Evolutionary conservation across 2,888 invertebrate species (phyloP), one percentile per base, ranked within the genome.

Genomic region (Pristionchus entomophagus): DNA sequence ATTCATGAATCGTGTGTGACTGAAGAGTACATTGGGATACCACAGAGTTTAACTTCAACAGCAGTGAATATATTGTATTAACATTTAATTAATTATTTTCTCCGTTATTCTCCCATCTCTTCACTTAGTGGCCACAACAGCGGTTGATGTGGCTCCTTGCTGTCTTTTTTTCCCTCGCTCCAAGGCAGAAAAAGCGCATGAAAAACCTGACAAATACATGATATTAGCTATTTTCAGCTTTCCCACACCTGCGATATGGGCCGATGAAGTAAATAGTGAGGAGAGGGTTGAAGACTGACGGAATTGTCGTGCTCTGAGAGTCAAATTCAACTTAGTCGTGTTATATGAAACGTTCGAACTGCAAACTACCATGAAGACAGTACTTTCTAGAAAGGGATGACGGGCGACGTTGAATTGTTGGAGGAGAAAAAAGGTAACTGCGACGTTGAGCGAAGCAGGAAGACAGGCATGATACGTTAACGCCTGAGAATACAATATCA

Each of bases 331-430:
- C n/a, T n/a, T n/a, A n/a, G n/a, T n/a, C 56, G n/a, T 35, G 4
- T 69, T 38, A 69, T 22, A 56, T 56, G 10, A 38, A 69, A 19
- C 6, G 14, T 65, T 38, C 29, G 19, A 6, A n/a, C 53, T 19
- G 6, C 14, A 62, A 62, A 35, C 19, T 19, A 73, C 73, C 73
- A 73, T 73, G 41, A 73, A 73, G 1, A 73, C 73, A 26, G 73
- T 73, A n/a, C 73, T 73, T n/a, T 73, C 73, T 12, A 73, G 41
- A 19, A 73, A 41, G 0, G 38, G 73, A 41, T 73, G 38, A 6
- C 73, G 41, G 35, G 73, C 73, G 41, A 73, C 41, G 14, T 73
- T 41, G 73, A 73, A 73, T 73, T 73, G 73, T 26, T 73, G 73
- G 4, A 73, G 73, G 35, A 73, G 73, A n/a, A 73, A 73, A 41